Percentiles rank a stretch among this genome's conserved stretches.
These are phyloP conservation scores for Sylvicola fuscatus DNA, from an alignment of 2,888 invertebrate genomes.

Conservation along the genomic window DNA sequence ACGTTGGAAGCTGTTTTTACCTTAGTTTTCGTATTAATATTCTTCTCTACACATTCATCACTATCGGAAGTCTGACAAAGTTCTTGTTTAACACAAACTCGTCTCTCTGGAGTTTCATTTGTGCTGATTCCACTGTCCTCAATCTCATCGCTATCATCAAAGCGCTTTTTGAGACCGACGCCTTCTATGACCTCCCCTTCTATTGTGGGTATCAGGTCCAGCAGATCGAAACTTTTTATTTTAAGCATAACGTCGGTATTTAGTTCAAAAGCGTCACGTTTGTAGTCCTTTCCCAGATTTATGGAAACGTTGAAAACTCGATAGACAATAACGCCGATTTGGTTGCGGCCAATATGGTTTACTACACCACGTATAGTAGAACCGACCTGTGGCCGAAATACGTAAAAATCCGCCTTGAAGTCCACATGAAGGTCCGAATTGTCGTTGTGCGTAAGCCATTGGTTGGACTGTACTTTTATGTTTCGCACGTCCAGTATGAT, in stretches of 20 bases:
- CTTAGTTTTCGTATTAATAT: too few species aligned
- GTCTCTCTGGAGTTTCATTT: too few species aligned
- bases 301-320: slow-evolving; percentile 42
- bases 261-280: slow-evolving; percentile 24
- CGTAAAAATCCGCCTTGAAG: slow-evolving; percentile 37
- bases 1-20: too few species aligned
- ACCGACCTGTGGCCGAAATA: slow-evolving; percentile 37
- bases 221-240: slow-evolving; percentile 19
- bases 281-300: slow-evolving; percentile 19
- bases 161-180: background rate
- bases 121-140: too few species aligned
- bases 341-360: slow-evolving; percentile 32
- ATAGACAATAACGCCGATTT: slow-evolving; percentile 41
- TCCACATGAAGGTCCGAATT: slow-evolving; percentile 34
- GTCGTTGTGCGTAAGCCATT: slow-evolving; percentile 30
- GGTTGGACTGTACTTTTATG: slow-evolving; percentile 29
- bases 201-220: slow-evolving; percentile 19
- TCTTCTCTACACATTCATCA: too few species aligned
- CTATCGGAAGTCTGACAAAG: too few species aligned
- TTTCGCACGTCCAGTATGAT: slow-evolving; percentile 38
- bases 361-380: slow-evolving; percentile 34
- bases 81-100: too few species aligned
- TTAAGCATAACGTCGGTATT: slow-evolving; percentile 23
- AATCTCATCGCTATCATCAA: too few species aligned
- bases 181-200: slow-evolving; percentile 17